Evolutionary conservation across 2,113 vertebrate species (phyloP).

Genomic region (Calidris pygmaea): DNA sequence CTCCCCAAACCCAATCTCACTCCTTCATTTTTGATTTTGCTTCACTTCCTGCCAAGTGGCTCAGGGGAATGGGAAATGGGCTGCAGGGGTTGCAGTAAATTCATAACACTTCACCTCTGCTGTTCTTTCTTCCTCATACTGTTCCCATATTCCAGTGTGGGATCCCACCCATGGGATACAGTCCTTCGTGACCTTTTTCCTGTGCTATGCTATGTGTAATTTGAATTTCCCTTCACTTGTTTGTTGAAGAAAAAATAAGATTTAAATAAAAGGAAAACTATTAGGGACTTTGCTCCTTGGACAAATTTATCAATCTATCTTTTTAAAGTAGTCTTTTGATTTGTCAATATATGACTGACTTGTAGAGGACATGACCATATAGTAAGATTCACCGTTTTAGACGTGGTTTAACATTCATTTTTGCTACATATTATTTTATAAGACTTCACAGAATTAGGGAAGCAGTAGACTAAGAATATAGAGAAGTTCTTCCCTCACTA

Average conservation of each 20-base stretch:
- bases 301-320: background rate
- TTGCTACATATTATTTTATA: background rate
- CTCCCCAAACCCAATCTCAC: background rate
- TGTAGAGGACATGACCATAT: background rate
- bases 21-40: background rate
- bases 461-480: background rate
- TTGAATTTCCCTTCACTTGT: background rate
- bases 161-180: background rate
- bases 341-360: background rate
- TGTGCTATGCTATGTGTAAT: background rate
- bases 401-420: background rate
- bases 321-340: background rate
- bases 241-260: background rate
- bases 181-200: background rate
- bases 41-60: accelerated
- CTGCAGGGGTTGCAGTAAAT: background rate
- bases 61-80: background rate
- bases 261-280: background rate
- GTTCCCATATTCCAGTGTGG: background rate
- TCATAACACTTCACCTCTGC: background rate
- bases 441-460: background rate
- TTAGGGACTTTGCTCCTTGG: background rate
- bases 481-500: background rate
- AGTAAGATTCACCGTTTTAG: background rate
- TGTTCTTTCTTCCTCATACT: background rate